Conservation (phyloP, 2,888 invertebrate genomes). For the Lasioglossum morio region DNA sequence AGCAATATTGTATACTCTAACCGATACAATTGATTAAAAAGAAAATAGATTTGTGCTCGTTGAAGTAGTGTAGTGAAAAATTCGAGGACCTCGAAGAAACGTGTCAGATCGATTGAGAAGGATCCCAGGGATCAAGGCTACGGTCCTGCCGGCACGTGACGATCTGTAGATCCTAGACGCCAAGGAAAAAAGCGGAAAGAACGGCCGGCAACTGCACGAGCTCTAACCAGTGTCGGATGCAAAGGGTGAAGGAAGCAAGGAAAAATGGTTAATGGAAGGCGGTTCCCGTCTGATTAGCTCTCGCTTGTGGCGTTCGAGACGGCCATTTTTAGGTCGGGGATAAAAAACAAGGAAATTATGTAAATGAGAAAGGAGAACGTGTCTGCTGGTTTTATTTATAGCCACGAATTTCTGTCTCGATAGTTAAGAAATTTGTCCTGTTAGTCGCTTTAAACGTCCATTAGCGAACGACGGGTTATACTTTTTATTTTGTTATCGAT, state of each 20-base stretch:
- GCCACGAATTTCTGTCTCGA: neutral
- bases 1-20: neutral
- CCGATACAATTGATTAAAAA: neutral
- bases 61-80: neutral
- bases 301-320: constrained; percentile 5
- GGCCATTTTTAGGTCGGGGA: neutral
- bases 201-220: constrained; percentile 20
- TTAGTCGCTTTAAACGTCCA: neutral
- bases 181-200: constrained; percentile 30
- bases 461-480: neutral
- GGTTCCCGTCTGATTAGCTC: constrained; percentile 9
- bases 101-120: neutral
- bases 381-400: neutral
- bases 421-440: constrained; percentile 3
- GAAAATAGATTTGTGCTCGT: neutral
- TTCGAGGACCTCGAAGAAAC: neutral
- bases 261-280: neutral
- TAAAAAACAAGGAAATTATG: constrained; percentile 5
- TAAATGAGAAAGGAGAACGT: neutral
- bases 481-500: neutral
- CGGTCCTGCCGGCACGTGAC: constrained; percentile 43
- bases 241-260: constrained; percentile 17
- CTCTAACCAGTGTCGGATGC: neutral
- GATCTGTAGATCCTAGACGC: constrained; percentile 52
- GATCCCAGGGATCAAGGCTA: neutral